A percentile compares a stretch with the other conserved stretches of the same genome.
These are phyloP conservation scores for Lysandra coridon DNA, from an alignment of 2,888 invertebrate genomes.

Conservation along the genomic window DNA sequence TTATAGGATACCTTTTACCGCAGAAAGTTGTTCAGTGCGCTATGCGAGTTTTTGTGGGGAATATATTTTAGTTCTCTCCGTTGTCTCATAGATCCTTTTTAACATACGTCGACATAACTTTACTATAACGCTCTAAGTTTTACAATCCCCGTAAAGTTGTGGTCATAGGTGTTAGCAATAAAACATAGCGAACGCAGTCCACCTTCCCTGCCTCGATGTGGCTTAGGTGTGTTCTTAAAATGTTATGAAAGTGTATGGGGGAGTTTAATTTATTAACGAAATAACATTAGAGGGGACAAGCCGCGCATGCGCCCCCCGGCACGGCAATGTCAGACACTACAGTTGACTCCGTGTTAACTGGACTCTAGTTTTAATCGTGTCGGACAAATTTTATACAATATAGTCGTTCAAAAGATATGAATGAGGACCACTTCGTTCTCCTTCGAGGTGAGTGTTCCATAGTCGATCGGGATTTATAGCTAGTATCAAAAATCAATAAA, in stretches of 20 bases:
- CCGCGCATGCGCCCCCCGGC: constrained; percentile 27
- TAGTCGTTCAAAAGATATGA: constrained; percentile 85
- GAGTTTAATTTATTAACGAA: constrained; percentile 32
- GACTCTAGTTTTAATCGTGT: constrained; percentile 42
- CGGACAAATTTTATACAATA: constrained; percentile 59
- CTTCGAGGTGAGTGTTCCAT: constrained; percentile 84
- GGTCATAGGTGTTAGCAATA: neutral
- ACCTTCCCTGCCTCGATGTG: neutral
- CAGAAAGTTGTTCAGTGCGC: too few species aligned
- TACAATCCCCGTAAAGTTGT: neutral
- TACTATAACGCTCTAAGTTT: neutral
- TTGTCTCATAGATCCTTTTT: neutral
- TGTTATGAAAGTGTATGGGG: constrained; percentile 17
- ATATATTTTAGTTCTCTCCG: too few species aligned
- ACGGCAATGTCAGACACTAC: constrained; percentile 41
- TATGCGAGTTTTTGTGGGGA: too few species aligned
- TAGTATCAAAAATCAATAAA: constrained; percentile 68
- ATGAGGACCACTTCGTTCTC: constrained; percentile 93
- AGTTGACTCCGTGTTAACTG: constrained; percentile 45
- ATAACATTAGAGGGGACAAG: constrained; percentile 20
- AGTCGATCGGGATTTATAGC: constrained; percentile 44
- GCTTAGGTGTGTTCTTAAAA: constrained; percentile 14
- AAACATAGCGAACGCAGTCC: neutral
- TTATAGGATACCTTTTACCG: too few species aligned
- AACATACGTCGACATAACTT: neutral